A percentile compares a stretch with the other conserved stretches of the same genome.
These are phyloP conservation scores for Trichogramma evanescens DNA, from an alignment of 2,888 invertebrate species.

Conservation along the genomic window DNA sequence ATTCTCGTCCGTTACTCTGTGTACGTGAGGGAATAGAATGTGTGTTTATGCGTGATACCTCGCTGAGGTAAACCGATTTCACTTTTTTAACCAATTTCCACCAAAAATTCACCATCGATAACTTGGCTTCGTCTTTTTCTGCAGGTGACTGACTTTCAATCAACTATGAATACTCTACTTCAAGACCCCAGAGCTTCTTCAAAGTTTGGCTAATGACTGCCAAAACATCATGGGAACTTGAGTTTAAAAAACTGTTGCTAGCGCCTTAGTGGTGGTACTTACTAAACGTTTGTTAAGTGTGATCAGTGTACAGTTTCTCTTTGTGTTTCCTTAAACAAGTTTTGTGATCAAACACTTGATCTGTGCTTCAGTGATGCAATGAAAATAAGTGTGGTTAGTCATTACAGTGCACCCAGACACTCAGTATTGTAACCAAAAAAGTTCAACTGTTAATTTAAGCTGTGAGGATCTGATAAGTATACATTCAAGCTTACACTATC, in stretches of 20 bases:
- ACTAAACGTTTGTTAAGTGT: neutral
- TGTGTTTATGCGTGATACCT: too few species aligned
- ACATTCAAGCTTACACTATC: conserved; percentile 18
- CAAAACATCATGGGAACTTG: conserved; percentile 44
- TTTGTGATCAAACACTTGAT: neutral
- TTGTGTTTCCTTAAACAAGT: neutral
- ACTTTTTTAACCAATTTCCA: neutral
- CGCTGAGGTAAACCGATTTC: neutral
- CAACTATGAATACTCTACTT: conserved; percentile 41
- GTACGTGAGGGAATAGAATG: too few species aligned
- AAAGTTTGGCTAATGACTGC: conserved; percentile 42
- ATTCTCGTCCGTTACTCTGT: too few species aligned
- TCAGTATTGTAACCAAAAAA: too few species aligned
- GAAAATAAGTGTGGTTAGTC: neutral
- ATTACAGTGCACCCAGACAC: neutral
- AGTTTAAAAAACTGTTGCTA: conserved; percentile 13
- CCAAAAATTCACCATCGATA: conserved; percentile 15
- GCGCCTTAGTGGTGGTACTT: neutral
- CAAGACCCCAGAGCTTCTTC: conserved; percentile 45
- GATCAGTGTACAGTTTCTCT: neutral
- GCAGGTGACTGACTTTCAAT: neutral
- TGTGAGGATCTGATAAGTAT: conserved; percentile 16
- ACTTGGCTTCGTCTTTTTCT: conserved; percentile 1
- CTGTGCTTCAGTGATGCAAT: neutral
- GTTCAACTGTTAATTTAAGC: neutral